Conservation (phyloP, 2,113 vertebrate species). For the Suncus etruscus region DNA sequence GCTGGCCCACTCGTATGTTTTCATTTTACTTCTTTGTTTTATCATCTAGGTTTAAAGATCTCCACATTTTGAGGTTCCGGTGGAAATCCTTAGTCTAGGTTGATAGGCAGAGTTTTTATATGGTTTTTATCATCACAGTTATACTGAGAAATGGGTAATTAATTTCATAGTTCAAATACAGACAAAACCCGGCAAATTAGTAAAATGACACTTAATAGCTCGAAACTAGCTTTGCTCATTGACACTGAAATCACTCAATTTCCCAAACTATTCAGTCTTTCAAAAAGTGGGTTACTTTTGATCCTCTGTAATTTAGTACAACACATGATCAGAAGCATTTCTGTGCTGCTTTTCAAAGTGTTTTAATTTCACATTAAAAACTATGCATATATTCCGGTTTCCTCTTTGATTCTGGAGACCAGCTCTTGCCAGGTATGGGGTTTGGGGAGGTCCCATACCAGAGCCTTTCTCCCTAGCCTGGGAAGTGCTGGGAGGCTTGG, state of each 20-base stretch:
- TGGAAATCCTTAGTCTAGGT: background rate
- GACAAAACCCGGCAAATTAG: constrained; percentile 61
- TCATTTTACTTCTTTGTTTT: background rate
- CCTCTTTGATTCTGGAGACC: no score
- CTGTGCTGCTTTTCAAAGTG: background rate
- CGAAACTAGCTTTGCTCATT: constrained; percentile 61
- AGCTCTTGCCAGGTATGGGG: no score
- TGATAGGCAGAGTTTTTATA: background rate
- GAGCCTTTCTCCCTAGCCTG: no score
- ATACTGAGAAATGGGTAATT: constrained; percentile 34
- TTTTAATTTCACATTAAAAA: background rate
- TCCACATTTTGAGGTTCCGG: background rate
- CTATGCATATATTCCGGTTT: background rate
- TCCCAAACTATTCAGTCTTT: constrained; percentile 2
- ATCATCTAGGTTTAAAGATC: background rate
- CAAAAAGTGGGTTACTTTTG: constrained; percentile 50
- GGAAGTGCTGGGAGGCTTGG: no score
- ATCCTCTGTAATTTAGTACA: constrained; percentile 44
- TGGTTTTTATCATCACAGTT: constrained; percentile 6
- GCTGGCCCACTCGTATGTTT: background rate
- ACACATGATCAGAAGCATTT: constrained; percentile 24
- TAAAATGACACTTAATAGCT: constrained; percentile 66
- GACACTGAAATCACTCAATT: constrained; percentile 60
- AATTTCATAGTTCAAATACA: constrained; percentile 60
- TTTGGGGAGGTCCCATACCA: no score